These are phyloP conservation scores for Hylaea fasciaria DNA, from an alignment of 2,888 invertebrate species.

Conservation along the genomic window DNA sequence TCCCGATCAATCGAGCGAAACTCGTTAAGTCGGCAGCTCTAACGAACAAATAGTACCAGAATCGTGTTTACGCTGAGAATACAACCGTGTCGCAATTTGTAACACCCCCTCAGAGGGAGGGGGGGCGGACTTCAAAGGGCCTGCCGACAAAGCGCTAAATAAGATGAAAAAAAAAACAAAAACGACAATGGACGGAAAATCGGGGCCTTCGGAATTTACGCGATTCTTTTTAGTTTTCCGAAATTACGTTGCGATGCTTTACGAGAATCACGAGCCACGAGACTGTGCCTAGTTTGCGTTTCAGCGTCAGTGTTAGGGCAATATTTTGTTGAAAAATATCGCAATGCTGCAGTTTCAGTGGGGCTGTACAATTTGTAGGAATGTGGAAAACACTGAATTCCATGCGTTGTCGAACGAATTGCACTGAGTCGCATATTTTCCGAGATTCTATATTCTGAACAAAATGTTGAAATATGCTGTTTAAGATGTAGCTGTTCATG, in stretches of 20 bases:
- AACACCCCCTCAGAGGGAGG: slow-evolving; percentile 65
- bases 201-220: slow-evolving; percentile 73
- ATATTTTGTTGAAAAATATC: slow-evolving; percentile 7
- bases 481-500: not conserved
- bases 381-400: not conserved
- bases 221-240: slow-evolving; percentile 68
- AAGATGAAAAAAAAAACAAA: slow-evolving; percentile 81
- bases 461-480: not conserved
- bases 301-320: slow-evolving; percentile 40
- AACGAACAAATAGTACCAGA: slow-evolving; percentile 63
- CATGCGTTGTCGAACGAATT: not conserved
- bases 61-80: slow-evolving; percentile 73
- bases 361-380: not conserved
- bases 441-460: not conserved
- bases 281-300: slow-evolving; percentile 48
- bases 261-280: slow-evolving; percentile 2
- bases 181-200: slow-evolving; percentile 82
- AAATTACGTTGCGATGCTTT: slow-evolving; percentile 58
- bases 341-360: not conserved
- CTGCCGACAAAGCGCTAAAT: slow-evolving; percentile 84
- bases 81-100: slow-evolving; percentile 81
- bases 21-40: slow-evolving; percentile 43
- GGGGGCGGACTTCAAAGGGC: slow-evolving; percentile 79
- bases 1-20: slow-evolving; percentile 38
- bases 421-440: not conserved